Base-by-base conservation (phyloP, 2,113 vertebrate genomes). In the Xyrauchen texanus region DNA sequence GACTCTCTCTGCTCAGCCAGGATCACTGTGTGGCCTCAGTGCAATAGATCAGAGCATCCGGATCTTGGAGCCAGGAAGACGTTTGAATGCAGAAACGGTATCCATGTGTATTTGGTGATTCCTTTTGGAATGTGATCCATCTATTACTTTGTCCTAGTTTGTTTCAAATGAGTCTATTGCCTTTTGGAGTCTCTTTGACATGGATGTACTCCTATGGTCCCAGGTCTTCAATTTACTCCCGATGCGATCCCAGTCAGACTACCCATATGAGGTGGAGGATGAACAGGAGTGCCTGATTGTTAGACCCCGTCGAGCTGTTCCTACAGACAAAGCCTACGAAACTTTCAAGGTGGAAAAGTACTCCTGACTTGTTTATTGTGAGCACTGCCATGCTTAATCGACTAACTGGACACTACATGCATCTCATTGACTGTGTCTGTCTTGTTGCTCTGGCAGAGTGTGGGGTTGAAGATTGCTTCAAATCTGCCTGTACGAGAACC, bases 11-110 rank as follows among this genome's bases (percentile, higher is more conserved):
- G 21, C 21, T 34, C 21, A 34, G 21, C 21, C 21, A 34, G 21
- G 21, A 12, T 97, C 96, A 7, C 84, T 96, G 2, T 97, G 96
- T 15, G 95, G 92, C 0, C 62, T 96, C 55, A 91, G 91, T 0
- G 93, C 90, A 0, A 86, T 97, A 1, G 96, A 97, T 80, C 82
- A 92, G 77, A 95, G 95, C 0, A 83, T 96, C 49, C 89, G 93
- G 42, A 90, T 97, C 60, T 42, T 93, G 86, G 93, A 85, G 15
- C 89, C 94, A 0, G 92, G 92, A 21, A 85, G 90, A 13, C 91
- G 92, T 75, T 88, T 98, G 4, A 8, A 75, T 3, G 76, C 77
- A 11, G 66, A 89, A 0, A 85, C 76, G 87, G 91, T 92, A 61
- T 52, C 52, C 13, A 4, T 76, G 1, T 66, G 7, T 3, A 34